A percentile compares a stretch with the other conserved stretches of the same genome.
Conservation (phyloP, 2,888 invertebrate genomes). For the Eilema sororculum region DNA sequence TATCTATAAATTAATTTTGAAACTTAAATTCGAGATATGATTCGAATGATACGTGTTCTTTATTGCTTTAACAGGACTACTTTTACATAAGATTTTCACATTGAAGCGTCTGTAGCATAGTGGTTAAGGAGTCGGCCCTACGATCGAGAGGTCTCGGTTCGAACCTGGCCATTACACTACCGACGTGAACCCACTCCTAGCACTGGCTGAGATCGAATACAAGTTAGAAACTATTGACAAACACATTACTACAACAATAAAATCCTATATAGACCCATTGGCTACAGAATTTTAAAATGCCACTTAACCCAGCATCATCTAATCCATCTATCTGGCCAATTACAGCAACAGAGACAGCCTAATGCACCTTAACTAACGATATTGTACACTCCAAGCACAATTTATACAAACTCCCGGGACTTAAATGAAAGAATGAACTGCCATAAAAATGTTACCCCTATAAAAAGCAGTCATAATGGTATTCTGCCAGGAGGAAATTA, state of each 20-base stretch:
- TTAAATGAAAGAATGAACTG: constrained; percentile 55
- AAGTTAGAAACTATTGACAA: background rate
- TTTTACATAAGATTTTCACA: no score
- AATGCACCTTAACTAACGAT: constrained; percentile 22
- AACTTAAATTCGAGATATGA: no score
- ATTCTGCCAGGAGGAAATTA: constrained; percentile 70
- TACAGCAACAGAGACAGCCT: background rate
- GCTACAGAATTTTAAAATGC: background rate
- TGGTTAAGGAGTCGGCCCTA: no score
- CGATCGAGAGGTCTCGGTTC: no score
- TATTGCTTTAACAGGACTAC: no score
- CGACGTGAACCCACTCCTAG: no score
- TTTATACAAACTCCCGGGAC: constrained; percentile 44
- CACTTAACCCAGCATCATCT: background rate
- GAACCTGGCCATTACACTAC: no score
- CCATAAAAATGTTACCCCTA: constrained; percentile 70
- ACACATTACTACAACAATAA: background rate
- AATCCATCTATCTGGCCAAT: constrained; percentile 5
- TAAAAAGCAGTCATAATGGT: constrained; percentile 75
- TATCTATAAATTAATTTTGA: no score
- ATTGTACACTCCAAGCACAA: constrained; percentile 36
- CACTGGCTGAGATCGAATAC: no score
- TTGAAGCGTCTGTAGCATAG: no score
- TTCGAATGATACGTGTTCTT: no score
- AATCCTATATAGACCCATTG: background rate